These are phyloP conservation scores for Oppia nitens DNA, from an alignment of 1,140 invertebrate genomes.

Conservation along the genomic window DNA sequence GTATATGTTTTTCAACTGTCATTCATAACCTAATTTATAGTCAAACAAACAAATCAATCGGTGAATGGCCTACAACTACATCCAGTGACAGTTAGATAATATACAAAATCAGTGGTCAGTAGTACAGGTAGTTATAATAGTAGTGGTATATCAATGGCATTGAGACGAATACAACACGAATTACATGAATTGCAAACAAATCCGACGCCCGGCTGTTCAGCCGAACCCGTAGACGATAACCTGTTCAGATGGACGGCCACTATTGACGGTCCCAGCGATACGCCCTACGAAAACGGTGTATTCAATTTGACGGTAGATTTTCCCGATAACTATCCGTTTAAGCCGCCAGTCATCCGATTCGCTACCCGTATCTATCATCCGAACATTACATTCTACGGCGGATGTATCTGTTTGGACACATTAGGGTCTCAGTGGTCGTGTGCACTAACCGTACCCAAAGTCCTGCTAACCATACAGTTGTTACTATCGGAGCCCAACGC, in stretches of 20 bases:
- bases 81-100: too few relatives aligned
- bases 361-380: slow-evolving; percentile 99
- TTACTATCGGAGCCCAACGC: too few relatives aligned
- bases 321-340: slow-evolving; percentile 97
- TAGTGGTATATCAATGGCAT: neutral
- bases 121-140: neutral
- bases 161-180: slow-evolving; percentile 44
- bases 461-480: too few relatives aligned
- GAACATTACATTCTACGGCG: slow-evolving; percentile 94
- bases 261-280: slow-evolving; percentile 49
- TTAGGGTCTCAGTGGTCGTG: slow-evolving; percentile 19
- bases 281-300: slow-evolving; percentile 95
- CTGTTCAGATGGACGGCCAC: slow-evolving; percentile 22
- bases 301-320: slow-evolving; percentile 96
- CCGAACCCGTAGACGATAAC: slow-evolving; percentile 20
- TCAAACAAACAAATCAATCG: neutral
- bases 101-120: neutral
- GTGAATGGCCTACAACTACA: neutral
- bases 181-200: slow-evolving; percentile 91
- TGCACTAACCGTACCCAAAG: too few relatives aligned
- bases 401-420: slow-evolving; percentile 20
- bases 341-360: slow-evolving; percentile 88
- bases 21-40: neutral
- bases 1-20: too few relatives aligned
- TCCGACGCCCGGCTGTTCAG: slow-evolving; percentile 21